Evolutionary conservation across 2,113 vertebrate species (phyloP).

Genomic region (Erythrolamprus reginae): DNA sequence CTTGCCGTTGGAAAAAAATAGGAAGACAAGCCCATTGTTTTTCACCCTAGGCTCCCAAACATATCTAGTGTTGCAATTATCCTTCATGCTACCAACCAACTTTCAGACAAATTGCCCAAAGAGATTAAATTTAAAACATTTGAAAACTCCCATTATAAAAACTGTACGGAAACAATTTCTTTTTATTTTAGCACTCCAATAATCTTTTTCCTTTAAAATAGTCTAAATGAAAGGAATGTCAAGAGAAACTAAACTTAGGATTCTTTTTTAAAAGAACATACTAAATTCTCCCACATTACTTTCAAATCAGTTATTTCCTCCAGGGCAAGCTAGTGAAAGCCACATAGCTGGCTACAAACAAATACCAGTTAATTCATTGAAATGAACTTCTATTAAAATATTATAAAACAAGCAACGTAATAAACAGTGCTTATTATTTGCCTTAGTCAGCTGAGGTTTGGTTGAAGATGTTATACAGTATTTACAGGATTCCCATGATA

Average conservation of each 20-base stretch:
- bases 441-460: background rate
- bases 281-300: background rate
- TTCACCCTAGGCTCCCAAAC: background rate
- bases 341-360: background rate
- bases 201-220: background rate
- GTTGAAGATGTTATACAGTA: background rate
- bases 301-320: background rate
- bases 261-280: background rate
- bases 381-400: background rate
- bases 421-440: background rate
- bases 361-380: background rate
- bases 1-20: background rate
- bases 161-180: background rate
- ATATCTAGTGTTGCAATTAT: background rate
- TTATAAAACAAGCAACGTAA: background rate
- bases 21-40: background rate
- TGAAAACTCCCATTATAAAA: background rate
- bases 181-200: background rate
- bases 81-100: background rate
- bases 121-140: background rate
- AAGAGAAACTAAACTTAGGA: background rate
- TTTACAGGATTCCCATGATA: background rate
- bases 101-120: background rate
- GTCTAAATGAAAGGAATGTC: background rate
- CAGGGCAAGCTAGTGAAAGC: background rate